phyloP scores from a whole-genome alignment of 2,113 vertebrate species.

The Mugil cephalus region DNA sequence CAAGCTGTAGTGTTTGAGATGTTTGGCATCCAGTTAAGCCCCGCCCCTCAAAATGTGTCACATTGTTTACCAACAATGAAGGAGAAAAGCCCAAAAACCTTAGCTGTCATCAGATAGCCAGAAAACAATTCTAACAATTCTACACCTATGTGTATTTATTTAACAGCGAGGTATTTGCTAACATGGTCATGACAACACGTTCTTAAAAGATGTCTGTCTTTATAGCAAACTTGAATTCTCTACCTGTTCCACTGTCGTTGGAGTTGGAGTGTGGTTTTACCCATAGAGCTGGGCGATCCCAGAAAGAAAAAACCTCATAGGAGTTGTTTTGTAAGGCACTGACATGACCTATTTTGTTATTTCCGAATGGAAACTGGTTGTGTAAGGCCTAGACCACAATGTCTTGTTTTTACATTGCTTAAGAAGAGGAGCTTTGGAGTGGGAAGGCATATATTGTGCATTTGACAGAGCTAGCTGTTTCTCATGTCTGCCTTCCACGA shows the following conservation, averaged over 20 bases:
- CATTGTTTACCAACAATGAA: too few relatives aligned
- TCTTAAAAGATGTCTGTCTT: too few relatives aligned
- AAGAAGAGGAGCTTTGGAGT: conserved; percentile 31
- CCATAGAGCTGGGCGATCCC: neutral
- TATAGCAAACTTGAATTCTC: neutral
- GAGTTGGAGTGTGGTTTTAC: neutral
- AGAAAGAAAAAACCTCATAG: neutral
- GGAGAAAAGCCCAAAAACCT: too few relatives aligned
- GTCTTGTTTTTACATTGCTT: conserved; percentile 35
- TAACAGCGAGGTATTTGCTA: neutral
- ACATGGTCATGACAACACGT: neutral
- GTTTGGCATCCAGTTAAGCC: too few relatives aligned
- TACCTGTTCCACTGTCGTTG: neutral
- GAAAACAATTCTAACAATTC: too few relatives aligned
- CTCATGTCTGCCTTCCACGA: neutral
- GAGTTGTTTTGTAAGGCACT: conserved; percentile 30
- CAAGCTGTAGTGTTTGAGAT: too few relatives aligned
- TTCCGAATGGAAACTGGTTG: conserved; percentile 46
- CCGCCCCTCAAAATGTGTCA: too few relatives aligned
- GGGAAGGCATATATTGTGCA: conserved; percentile 6
- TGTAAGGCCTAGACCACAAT: conserved; percentile 41
- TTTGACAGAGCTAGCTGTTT: neutral
- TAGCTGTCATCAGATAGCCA: too few relatives aligned
- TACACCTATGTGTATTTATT: too few relatives aligned
- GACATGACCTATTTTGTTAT: conserved; percentile 45